Percentiles rank a stretch among this genome's conserved stretches.
These are phyloP conservation scores for Eilema sororculum DNA, from an alignment of 2,888 invertebrate genomes.

Conservation along the genomic window DNA sequence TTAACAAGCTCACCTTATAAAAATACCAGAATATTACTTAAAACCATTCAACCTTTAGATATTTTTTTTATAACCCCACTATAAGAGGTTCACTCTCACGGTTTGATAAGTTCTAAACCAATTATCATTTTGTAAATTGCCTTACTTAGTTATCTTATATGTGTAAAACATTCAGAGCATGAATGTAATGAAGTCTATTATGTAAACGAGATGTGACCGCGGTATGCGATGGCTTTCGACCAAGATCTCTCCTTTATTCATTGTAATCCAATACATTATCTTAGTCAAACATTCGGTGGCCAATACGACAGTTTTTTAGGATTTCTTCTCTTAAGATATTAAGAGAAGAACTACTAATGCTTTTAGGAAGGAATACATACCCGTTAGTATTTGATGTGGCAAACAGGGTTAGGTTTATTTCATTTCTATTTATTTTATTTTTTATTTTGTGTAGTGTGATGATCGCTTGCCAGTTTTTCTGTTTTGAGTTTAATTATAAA, in stretches of 20 bases:
- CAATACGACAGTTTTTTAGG: too few species aligned
- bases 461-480: too few species aligned
- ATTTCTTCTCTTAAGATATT: too few species aligned
- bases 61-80: neutral
- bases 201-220: slow-evolving; percentile 58
- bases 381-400: too few species aligned
- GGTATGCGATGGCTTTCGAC: slow-evolving; percentile 63
- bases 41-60: neutral
- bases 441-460: too few species aligned
- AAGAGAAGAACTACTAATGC: slow-evolving; percentile 60
- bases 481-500: too few species aligned
- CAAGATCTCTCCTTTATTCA: slow-evolving; percentile 73
- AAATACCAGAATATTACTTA: neutral
- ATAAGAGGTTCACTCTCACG: neutral
- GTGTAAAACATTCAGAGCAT: slow-evolving; percentile 33
- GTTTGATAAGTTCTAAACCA: slow-evolving; percentile 30
- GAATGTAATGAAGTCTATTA: slow-evolving; percentile 52
- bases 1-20: neutral
- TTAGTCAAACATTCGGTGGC: slow-evolving; percentile 60
- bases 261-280: slow-evolving; percentile 77
- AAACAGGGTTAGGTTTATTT: too few species aligned
- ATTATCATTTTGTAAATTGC: slow-evolving; percentile 39
- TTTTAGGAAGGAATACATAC: slow-evolving; percentile 50
- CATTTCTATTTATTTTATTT: too few species aligned
- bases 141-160: slow-evolving; percentile 20